phyloP scores from a whole-genome alignment of 1,140 invertebrate species.

The Oryctes rhinoceros region DNA sequence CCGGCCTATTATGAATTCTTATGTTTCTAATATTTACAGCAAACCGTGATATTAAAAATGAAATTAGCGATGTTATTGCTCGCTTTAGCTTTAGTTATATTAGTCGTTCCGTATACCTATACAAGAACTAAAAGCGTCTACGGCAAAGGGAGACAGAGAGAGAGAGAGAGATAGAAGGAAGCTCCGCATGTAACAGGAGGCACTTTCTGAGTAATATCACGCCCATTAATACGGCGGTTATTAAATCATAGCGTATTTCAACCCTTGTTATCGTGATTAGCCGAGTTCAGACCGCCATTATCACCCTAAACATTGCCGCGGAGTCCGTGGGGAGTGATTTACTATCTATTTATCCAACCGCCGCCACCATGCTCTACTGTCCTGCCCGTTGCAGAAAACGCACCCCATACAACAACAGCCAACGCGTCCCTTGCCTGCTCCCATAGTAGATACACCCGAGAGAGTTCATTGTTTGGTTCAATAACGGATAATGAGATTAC shows the following conservation, averaged over 20 bases:
- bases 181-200: not conserved
- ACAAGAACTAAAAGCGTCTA: no score
- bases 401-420: not conserved
- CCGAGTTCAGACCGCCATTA: constrained; percentile 38
- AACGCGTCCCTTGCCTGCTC: not conserved
- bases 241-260: constrained; percentile 41
- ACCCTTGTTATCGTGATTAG: constrained; percentile 41
- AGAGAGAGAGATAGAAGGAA: no score
- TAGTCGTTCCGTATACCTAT: no score
- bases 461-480: constrained; percentile 26
- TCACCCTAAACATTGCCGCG: constrained; percentile 38
- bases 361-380: not conserved
- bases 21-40: no score
- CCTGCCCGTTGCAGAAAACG: not conserved
- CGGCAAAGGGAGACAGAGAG: no score
- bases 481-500: constrained; percentile 33
- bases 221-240: constrained; percentile 40
- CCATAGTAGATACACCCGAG: not conserved
- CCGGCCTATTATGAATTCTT: no score
- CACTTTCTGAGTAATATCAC: constrained; percentile 25
- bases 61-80: no score
- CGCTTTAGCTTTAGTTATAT: no score
- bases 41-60: no score
- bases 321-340: constrained; percentile 36
- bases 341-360: constrained; percentile 37